A percentile compares a stretch with the other conserved stretches of the same genome.
Evolutionary conservation across 1,140 invertebrate species (phyloP).

Genomic region (Sycophila sp.): DNA sequence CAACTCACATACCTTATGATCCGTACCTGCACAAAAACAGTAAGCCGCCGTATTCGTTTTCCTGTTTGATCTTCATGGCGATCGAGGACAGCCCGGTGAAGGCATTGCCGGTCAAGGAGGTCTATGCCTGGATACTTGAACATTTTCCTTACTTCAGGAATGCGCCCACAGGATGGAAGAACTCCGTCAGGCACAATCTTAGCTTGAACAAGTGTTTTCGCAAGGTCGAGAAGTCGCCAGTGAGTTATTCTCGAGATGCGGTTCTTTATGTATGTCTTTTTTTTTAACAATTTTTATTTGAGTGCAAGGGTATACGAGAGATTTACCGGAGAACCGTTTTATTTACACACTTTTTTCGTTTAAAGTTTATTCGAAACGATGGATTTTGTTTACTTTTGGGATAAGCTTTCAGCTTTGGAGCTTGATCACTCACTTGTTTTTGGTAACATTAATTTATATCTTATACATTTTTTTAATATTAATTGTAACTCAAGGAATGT

Average conservation of each 20-base stretch:
- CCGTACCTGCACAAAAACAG: constrained; percentile 83
- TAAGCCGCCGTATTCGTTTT: constrained; percentile 95
- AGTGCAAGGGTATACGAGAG: not conserved
- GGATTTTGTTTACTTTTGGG: no score
- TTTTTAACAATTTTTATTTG: constrained; percentile 8
- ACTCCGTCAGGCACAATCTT: constrained; percentile 94
- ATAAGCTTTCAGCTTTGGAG: no score
- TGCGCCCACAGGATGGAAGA: constrained; percentile 97
- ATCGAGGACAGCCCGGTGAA: constrained; percentile 91
- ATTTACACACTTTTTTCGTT: no score
- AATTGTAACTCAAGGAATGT: no score
- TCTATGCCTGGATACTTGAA: constrained; percentile 97
- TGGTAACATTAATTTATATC: no score
- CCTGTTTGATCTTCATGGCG: constrained; percentile 97
- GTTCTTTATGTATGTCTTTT: constrained; percentile 13
- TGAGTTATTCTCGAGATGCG: constrained; percentile 62
- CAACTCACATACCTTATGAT: constrained; percentile 79
- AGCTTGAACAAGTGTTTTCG: constrained; percentile 97
- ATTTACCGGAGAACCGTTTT: not conserved
- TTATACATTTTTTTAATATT: no score
- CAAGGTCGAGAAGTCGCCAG: constrained; percentile 91
- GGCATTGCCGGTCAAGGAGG: constrained; percentile 93
- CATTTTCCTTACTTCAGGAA: constrained; percentile 98
- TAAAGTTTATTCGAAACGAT: no score
- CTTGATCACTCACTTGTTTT: no score